A percentile compares a stretch with the other conserved stretches of the same genome.
These are phyloP conservation scores for Himalopsyche anomala DNA, from an alignment of 2,888 invertebrate species.

Conservation along the genomic window DNA sequence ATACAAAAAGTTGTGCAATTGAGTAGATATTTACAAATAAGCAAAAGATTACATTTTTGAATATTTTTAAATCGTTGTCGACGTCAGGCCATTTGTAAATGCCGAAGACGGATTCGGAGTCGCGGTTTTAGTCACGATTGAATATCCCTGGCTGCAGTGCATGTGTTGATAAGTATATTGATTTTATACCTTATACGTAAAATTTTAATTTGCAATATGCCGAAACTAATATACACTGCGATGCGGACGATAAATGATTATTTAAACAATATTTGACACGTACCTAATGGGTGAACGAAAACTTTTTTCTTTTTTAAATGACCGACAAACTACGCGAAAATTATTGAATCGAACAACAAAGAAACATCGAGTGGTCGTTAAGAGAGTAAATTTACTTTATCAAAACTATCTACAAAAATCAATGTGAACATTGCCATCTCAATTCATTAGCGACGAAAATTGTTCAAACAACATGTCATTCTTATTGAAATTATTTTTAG, in stretches of 20 bases:
- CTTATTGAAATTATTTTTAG: neutral
- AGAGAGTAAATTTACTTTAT: conserved; percentile 9
- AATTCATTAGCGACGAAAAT: neutral
- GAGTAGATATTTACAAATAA: too few relatives aligned
- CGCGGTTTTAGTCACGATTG: too few relatives aligned
- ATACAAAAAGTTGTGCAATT: too few relatives aligned
- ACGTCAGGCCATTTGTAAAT: too few relatives aligned
- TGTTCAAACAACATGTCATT: neutral
- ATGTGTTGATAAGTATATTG: too few relatives aligned
- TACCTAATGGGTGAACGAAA: neutral
- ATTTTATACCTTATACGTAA: too few relatives aligned
- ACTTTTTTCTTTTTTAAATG: neutral
- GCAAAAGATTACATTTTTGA: too few relatives aligned
- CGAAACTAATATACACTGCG: neutral
- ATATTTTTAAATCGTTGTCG: too few relatives aligned
- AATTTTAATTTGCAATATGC: too few relatives aligned
- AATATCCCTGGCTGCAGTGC: too few relatives aligned
- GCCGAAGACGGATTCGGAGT: too few relatives aligned
- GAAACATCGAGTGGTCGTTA: neutral
- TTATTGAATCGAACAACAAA: conserved; percentile 23
- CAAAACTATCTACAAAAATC: neutral
- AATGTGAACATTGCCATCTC: neutral
- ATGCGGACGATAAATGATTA: neutral
- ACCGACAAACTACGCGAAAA: neutral
- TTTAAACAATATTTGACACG: conserved; percentile 8